A percentile compares a stretch with the other conserved stretches of the same genome.
These are phyloP conservation scores for Ectemnius continuus DNA, from an alignment of 2,888 invertebrate genomes.

Conservation along the genomic window DNA sequence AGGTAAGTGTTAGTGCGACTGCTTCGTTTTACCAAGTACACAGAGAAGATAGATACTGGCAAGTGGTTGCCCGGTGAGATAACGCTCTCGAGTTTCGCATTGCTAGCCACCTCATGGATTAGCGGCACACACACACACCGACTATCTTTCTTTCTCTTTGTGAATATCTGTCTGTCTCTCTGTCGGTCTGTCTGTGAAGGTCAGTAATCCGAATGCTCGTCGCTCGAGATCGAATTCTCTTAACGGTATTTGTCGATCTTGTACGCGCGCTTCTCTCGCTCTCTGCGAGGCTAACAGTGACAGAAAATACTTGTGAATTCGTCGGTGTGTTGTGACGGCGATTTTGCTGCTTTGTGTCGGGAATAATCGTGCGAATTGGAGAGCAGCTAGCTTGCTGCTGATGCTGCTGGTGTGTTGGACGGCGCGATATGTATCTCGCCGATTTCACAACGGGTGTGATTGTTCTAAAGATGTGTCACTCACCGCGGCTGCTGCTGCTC, in stretches of 20 bases:
- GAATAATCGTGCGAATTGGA: too few relatives aligned
- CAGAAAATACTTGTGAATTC: not conserved
- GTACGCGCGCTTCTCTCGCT: too few relatives aligned
- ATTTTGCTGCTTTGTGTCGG: too few relatives aligned
- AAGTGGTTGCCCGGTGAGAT: slow-evolving; percentile 29
- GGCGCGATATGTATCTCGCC: slow-evolving; percentile 51
- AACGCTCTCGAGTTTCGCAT: not conserved
- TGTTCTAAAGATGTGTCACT: slow-evolving; percentile 67
- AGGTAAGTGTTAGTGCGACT: slow-evolving; percentile 45
- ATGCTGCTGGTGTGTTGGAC: slow-evolving; percentile 39
- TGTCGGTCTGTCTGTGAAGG: not conserved
- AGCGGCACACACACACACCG: not conserved
- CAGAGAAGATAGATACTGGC: not conserved
- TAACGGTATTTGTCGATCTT: too few relatives aligned
- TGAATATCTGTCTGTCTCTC: not conserved
- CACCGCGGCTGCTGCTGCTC: slow-evolving; percentile 23
- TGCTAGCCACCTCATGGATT: not conserved
- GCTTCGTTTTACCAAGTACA: not conserved
- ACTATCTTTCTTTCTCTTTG: too few relatives aligned
- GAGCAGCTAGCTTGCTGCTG: slow-evolving; percentile 32
- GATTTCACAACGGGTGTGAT: slow-evolving; percentile 68
- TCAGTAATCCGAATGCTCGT: not conserved
- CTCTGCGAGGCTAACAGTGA: not conserved
- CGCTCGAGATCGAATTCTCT: not conserved
- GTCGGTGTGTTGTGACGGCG: too few relatives aligned